phyloP scores from a whole-genome alignment of 2,113 vertebrate genomes.

The Melanerpes formicivorus region DNA sequence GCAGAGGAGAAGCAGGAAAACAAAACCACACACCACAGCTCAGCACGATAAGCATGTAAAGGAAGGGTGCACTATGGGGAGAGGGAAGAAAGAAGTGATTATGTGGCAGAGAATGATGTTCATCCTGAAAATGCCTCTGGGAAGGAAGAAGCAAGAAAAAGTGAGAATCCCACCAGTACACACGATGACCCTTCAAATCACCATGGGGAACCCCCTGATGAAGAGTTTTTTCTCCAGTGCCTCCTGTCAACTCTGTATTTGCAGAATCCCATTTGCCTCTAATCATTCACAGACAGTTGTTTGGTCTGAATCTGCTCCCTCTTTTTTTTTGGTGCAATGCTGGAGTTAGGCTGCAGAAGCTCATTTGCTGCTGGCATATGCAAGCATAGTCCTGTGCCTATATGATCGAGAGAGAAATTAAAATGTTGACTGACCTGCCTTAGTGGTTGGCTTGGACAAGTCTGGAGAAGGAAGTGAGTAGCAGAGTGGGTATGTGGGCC shows the following conservation, averaged over 20 bases:
- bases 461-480: not conserved
- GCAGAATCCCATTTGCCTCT: slow-evolving; percentile 51
- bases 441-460: not conserved
- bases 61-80: not conserved
- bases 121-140: not conserved
- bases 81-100: not conserved
- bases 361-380: not conserved
- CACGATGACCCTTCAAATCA: slow-evolving; percentile 28
- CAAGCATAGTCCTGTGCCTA: not conserved
- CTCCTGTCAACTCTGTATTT: not conserved
- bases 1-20: not conserved
- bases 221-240: slow-evolving; percentile 3
- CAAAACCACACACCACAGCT: not conserved
- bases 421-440: not conserved
- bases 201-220: not conserved
- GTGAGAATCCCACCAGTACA: not conserved
- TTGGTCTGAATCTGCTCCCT: slow-evolving; percentile 2
- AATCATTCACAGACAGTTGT: slow-evolving; percentile 33
- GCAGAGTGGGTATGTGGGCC: not conserved
- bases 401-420: not conserved
- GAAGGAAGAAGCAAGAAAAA: slow-evolving; percentile 22
- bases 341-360: not conserved
- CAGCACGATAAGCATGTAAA: not conserved
- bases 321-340: not conserved
- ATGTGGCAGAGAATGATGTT: slow-evolving; percentile 9